A percentile compares a stretch with the other conserved stretches of the same genome.
Conservation (phyloP, 2,113 vertebrate species). For the Anhinga anhinga region DNA sequence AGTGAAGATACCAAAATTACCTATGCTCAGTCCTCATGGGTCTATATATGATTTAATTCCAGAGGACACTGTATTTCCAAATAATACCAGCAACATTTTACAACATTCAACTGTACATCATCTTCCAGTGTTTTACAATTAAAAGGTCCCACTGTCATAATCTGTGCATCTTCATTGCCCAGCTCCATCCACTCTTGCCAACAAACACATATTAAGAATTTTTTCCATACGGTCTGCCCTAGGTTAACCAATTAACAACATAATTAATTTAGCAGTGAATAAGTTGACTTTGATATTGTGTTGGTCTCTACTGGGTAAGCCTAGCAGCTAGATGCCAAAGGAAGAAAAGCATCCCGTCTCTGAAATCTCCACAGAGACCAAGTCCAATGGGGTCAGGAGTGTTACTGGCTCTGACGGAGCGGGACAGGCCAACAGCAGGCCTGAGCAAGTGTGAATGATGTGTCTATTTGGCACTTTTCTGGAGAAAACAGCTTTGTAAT, state of each 20-base stretch:
- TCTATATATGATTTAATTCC: not conserved
- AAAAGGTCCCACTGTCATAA: not conserved
- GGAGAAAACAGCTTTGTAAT: not conserved
- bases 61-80: not conserved
- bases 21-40: not conserved
- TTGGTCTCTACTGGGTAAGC: not conserved
- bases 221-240: not conserved
- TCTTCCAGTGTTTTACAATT: not conserved
- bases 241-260: not conserved
- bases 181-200: not conserved
- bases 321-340: not conserved
- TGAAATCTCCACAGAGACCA: not conserved
- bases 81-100: not conserved
- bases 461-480: not conserved
- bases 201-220: not conserved
- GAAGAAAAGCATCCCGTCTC: not conserved
- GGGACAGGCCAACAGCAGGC: not conserved
- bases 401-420: not conserved
- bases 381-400: not conserved
- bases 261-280: constrained; percentile 3
- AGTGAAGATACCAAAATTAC: not conserved
- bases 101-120: not conserved
- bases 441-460: not conserved
- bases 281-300: not conserved
- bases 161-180: not conserved